These are phyloP conservation scores for Athrips mouffetella DNA, from an alignment of 2,888 invertebrate genomes.

Conservation along the genomic window DNA sequence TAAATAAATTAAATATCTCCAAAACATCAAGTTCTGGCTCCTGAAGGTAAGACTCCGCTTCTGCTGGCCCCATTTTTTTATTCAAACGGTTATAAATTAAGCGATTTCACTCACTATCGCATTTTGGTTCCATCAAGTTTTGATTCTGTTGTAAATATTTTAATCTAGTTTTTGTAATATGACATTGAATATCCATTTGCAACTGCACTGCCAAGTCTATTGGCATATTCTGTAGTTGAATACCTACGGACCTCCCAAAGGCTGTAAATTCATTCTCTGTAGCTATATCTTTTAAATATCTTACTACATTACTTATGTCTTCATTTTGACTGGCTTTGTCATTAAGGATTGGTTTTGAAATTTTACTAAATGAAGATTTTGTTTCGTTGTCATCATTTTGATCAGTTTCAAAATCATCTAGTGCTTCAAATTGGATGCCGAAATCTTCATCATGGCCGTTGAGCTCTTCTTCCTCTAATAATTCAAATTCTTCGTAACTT, in stretches of 20 bases:
- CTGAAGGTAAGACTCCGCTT: no score
- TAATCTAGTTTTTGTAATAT: conserved; percentile 13
- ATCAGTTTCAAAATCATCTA: not conserved
- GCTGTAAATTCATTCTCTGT: conserved; percentile 11
- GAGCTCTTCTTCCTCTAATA: not conserved
- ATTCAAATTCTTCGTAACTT: not conserved
- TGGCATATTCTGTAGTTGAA: conserved; percentile 14
- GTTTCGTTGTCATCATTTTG: not conserved
- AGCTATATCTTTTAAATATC: conserved; percentile 8
- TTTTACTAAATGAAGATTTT: not conserved
- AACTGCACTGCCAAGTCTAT: conserved; percentile 12
- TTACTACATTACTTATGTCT: not conserved
- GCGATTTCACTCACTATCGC: not conserved
- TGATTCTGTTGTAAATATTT: conserved; percentile 7
- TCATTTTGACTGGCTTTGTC: not conserved
- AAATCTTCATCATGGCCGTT: not conserved
- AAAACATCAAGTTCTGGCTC: no score
- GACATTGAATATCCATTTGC: conserved; percentile 15
- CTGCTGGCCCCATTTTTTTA: no score
- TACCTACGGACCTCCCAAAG: conserved; percentile 13
- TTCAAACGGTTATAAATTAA: no score
- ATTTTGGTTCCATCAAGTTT: not conserved
- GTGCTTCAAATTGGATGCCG: not conserved
- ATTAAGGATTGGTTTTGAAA: not conserved
- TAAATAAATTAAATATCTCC: no score